phyloP scores from a whole-genome alignment of 2,888 invertebrate genomes.

The Gibbula magus region DNA sequence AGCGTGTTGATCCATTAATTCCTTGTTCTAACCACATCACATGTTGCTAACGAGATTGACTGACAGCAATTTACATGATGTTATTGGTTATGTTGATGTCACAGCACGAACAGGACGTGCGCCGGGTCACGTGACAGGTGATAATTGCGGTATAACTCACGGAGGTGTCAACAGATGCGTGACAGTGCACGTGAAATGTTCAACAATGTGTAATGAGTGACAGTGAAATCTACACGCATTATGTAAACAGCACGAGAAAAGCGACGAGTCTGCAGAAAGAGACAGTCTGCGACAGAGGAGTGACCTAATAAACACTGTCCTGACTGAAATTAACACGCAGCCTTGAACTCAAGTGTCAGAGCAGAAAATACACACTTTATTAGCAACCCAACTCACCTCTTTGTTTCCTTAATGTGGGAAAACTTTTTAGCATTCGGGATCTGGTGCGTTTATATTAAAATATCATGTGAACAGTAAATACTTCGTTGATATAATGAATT shows the following conservation, averaged over 20 bases:
- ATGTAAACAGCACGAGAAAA: neutral
- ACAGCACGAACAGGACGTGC: neutral
- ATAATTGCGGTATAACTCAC: neutral
- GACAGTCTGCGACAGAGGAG: too few relatives aligned
- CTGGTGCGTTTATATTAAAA: too few relatives aligned
- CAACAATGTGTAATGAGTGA: neutral
- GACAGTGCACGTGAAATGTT: neutral
- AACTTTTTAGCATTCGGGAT: too few relatives aligned
- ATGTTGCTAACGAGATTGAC: neutral
- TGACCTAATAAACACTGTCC: too few relatives aligned
- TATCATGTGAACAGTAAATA: too few relatives aligned
- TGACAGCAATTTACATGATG: neutral
- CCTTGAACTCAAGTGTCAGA: too few relatives aligned
- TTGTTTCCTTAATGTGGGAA: too few relatives aligned
- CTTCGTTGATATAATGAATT: too few relatives aligned
- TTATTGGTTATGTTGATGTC: neutral
- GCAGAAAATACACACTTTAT: too few relatives aligned
- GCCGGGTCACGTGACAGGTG: neutral
- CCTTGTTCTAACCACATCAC: neutral
- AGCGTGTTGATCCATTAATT: neutral
- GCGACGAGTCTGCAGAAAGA: too few relatives aligned
- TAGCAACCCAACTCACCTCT: too few relatives aligned
- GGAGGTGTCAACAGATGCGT: neutral
- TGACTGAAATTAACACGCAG: too few relatives aligned
- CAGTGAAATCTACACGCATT: conserved; percentile 10